Evolutionary conservation across 2,113 vertebrate genomes (phyloP).

Genomic region (Sprattus sprattus): DNA sequence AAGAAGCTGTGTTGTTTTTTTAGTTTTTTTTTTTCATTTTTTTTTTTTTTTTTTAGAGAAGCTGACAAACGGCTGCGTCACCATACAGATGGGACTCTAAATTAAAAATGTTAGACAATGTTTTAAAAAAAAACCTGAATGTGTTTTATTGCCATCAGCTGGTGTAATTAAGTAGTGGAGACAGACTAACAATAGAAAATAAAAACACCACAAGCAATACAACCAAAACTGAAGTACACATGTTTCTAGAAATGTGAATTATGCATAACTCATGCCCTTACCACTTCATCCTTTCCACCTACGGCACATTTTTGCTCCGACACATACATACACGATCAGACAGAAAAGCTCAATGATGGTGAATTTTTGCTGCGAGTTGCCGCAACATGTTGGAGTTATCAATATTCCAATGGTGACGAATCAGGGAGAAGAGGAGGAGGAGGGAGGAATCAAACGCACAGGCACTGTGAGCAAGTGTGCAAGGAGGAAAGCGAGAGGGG

Average conservation of each 20-base stretch:
- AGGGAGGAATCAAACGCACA: slow-evolving; percentile 43
- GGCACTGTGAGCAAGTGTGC: slow-evolving; percentile 38
- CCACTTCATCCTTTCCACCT: not conserved
- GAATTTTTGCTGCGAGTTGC: slow-evolving; percentile 66
- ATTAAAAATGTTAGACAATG: not conserved
- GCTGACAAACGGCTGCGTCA: not conserved
- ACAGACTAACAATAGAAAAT: not conserved
- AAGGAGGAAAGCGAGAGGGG: slow-evolving; percentile 44
- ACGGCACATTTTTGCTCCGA: not conserved
- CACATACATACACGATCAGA: slow-evolving; percentile 8
- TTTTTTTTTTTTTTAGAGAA: not conserved
- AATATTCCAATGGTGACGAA: slow-evolving; percentile 73
- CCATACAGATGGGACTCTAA: not conserved
- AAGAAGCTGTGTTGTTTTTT: not conserved
- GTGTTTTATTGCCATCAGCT: not conserved
- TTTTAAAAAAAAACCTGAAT: not conserved
- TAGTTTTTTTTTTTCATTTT: too few relatives aligned
- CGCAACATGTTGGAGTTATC: slow-evolving; percentile 71
- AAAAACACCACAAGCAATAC: not conserved
- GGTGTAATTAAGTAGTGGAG: not conserved
- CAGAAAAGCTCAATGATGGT: slow-evolving; percentile 55
- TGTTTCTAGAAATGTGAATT: not conserved
- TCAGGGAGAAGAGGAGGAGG: slow-evolving; percentile 45
- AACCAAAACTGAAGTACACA: not conserved
- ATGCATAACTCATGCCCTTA: not conserved